Evolutionary conservation across 2,888 invertebrate genomes (phyloP), one percentile per base, ranked within the genome.

Genomic region (Drosophila neutralis): DNA sequence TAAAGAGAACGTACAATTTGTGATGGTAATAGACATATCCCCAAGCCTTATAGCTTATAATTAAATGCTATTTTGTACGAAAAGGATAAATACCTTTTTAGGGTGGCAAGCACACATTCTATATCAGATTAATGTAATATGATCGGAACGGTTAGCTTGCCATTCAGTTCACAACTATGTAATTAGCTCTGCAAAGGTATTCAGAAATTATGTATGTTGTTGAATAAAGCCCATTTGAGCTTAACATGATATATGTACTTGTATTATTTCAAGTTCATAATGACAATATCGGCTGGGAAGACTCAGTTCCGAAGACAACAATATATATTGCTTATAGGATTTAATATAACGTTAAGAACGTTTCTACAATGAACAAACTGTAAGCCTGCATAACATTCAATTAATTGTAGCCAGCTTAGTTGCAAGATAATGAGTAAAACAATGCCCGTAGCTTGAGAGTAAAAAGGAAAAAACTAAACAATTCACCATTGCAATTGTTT

Each of bases 401-500:
- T 36, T 38, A 29, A 73, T 49, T 73, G 38, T 63, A 69, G 53
- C 61, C 48, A 53, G 61, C 57, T 40, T 57, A 73, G 49, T 68
- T 61, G 61, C 48, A 36, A 38, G 33, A 60, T 42, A 31, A 10
- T 7, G 15, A 58, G 31, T 10, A 18, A 13, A 42, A 13, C 27
- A 11, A 40, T 52, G 60, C 18, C 36, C 56, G 35, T 31, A 62
- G 56, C 1, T 21, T 15, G 31, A n/a, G 29, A 15, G 42, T 45
- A 31, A 29, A 45, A 24, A 2, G 24, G 15, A 4, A 29, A 29
- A 29, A 58, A 31, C 40, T 48, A 36, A 52, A n/a, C 24, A 48
- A 52, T 48, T 57, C 36, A 48, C 49, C 27, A 56, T 35, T 57
- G 57, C 64, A 74, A 76, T 62, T 69, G 69, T 62, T 65, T 51